phyloP scores from a whole-genome alignment of 2,797 vertebrate genomes.

The Coluber constrictor region DNA sequence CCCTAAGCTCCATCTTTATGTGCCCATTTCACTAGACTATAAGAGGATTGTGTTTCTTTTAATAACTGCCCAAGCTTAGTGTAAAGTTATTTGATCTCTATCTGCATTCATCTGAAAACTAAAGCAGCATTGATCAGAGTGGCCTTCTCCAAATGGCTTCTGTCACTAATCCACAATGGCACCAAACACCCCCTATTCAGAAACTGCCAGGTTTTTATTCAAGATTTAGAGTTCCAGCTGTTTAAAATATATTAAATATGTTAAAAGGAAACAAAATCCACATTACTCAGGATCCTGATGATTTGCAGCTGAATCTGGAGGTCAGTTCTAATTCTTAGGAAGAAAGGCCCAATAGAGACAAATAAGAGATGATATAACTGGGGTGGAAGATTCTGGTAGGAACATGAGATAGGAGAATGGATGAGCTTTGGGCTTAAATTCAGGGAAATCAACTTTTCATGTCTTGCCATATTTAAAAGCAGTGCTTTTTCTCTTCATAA shows the following conservation, averaged over 20 bases:
- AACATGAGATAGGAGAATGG: neutral
- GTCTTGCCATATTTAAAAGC: neutral
- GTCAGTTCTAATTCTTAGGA: fast-evolving
- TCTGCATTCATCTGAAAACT: neutral
- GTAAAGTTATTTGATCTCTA: constrained; percentile 33
- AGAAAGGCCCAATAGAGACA: neutral
- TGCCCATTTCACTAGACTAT: constrained; percentile 51
- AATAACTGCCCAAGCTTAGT: constrained; percentile 73
- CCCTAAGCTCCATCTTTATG: constrained; percentile 35
- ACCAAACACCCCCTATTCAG: neutral
- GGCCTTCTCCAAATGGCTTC: neutral
- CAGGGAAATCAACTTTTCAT: neutral
- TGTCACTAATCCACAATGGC: neutral
- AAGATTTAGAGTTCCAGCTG: neutral
- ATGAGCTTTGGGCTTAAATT: neutral
- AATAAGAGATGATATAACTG: neutral
- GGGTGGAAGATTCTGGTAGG: neutral
- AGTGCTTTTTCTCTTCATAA: neutral
- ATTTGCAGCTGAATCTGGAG: fast-evolving
- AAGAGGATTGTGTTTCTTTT: constrained; percentile 87
- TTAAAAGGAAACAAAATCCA: neutral
- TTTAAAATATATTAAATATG: neutral
- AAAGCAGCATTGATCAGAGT: constrained; percentile 4
- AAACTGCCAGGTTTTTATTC: neutral
- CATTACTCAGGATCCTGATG: fast-evolving